Evolutionary conservation across 2,888 invertebrate species (phyloP).

Genomic region (Psylliodes chrysocephalus): DNA sequence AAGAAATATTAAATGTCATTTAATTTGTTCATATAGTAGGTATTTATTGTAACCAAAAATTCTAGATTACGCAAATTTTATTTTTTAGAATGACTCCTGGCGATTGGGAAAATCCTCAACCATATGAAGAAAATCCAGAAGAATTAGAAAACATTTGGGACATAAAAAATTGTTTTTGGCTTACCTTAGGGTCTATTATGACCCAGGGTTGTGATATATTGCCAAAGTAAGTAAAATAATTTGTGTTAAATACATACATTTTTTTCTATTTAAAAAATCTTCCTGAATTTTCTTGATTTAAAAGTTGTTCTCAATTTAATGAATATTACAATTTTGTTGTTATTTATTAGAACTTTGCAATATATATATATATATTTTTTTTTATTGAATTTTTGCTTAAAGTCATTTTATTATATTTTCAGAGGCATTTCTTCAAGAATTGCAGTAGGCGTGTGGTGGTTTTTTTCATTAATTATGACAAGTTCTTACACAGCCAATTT

Average conservation of each 20-base stretch:
- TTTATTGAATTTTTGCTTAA: conserved; percentile 37
- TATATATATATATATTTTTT: no score
- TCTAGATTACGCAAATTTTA: no score
- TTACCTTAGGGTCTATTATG: conserved; percentile 89
- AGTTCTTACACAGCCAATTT: conserved; percentile 93
- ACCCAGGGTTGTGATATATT: conserved; percentile 85
- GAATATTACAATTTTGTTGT: no score
- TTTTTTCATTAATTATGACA: conserved; percentile 90
- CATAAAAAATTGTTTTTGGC: conserved; percentile 87
- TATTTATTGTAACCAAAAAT: no score
- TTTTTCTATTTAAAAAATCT: conserved; percentile 38
- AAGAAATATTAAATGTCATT: no score
- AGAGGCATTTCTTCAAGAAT: conserved; percentile 80
- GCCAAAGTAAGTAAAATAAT: conserved; percentile 69
- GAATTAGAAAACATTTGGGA: conserved; percentile 83
- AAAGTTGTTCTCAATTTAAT: no score
- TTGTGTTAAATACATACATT: conserved; percentile 54
- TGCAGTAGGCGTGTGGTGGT: conserved; percentile 92
- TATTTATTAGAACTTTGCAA: no score
- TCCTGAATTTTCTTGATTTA: no score
- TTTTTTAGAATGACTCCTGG: conserved; percentile 82
- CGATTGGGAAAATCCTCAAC: conserved; percentile 82
- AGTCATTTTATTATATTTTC: conserved; percentile 42
- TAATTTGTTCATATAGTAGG: no score
- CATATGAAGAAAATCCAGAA: conserved; percentile 72